These are phyloP conservation scores for Mesorhabditis spiculigera DNA, from an alignment of 2,888 invertebrate species.

Conservation along the genomic window DNA sequence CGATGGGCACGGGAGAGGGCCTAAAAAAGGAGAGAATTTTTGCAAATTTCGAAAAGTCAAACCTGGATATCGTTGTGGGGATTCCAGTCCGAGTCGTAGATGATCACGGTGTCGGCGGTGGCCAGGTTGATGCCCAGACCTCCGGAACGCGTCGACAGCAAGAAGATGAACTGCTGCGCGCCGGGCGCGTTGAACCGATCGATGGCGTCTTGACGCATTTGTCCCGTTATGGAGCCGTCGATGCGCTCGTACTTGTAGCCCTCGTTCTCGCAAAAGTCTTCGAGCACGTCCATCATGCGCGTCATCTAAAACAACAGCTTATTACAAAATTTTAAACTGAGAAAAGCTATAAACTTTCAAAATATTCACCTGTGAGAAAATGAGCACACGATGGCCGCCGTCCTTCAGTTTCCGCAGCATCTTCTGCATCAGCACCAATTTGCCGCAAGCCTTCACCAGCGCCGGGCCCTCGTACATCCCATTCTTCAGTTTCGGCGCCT, in stretches of 20 bases:
- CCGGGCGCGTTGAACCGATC: conserved; percentile 96
- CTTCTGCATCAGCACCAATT: conserved; percentile 83
- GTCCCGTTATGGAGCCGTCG: conserved; percentile 95
- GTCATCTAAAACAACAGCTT: neutral
- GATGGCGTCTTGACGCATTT: conserved; percentile 92
- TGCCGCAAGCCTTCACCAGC: conserved; percentile 88
- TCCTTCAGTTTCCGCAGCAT: conserved; percentile 84
- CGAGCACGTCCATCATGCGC: conserved; percentile 95
- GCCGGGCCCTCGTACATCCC: conserved; percentile 78
- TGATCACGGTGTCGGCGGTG: conserved; percentile 97
- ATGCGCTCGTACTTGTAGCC: conserved; percentile 97
- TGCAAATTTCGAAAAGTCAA: neutral
- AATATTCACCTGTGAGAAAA: conserved; percentile 79
- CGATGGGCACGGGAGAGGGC: conserved; percentile 93
- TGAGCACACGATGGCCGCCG: conserved; percentile 89
- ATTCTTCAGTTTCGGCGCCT: conserved; percentile 61
- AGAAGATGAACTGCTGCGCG: conserved; percentile 86
- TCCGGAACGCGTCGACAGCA: conserved; percentile 92
- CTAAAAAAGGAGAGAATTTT: conserved; percentile 21
- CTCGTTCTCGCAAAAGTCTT: conserved; percentile 94
- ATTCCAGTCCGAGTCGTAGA: conserved; percentile 99
- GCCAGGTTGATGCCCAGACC: conserved; percentile 97
- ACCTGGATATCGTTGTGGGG: conserved; percentile 82
- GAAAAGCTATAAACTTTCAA: no score
- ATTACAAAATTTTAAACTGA: neutral